Evolutionary conservation across 2,113 vertebrate genomes (phyloP), one percentile per base, ranked within the genome.

Genomic region (Natator depressus): DNA sequence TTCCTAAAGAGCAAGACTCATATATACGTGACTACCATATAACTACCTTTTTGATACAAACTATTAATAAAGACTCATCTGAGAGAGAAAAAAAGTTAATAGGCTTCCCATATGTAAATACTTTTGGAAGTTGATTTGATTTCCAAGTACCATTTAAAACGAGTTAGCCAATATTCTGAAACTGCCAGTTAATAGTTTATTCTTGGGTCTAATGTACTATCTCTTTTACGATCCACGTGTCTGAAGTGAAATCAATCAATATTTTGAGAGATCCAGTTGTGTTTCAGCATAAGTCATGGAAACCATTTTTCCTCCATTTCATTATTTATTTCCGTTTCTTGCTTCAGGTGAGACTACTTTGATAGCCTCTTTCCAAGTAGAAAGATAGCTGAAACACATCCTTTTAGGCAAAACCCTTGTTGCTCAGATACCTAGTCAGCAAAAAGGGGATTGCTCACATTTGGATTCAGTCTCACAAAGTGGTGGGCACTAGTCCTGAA

Each of bases 91-190:
- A 38, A 89, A 84, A 86, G 31, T 55, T 62, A 92, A 86, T 84
- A 90, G 1, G 29, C 7, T 84, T 85, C 76, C 79, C 49, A 69
- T 83, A 20, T 2, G 2, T 72, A 90, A 89, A 95, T 91, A n/a
- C 72, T 35, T 22, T 89, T 95, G 85, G 83, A 91, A 84, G 89
- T 81, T 10, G 50, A 6, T 24, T 97, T 95, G 84, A 57, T 96
- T 95, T 96, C 91, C 27, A 54, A 80, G 2, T 14, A 38, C 75
- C 38, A 24, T 50, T 91, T 51, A 35, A 51, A 80, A 83, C 93
- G 89, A 53, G 24, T 57, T 46, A 80, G 80, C 57, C 80, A 91
- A 75, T 84, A 80, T 72, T 94, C 85, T 89, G 42, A 97, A 94
- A 88, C 9, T 4, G 1, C 29, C 75, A 87, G 84, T 14, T 92